Base-by-base conservation (phyloP, 2,113 vertebrate genomes). In the Colossoma macropomum region DNA sequence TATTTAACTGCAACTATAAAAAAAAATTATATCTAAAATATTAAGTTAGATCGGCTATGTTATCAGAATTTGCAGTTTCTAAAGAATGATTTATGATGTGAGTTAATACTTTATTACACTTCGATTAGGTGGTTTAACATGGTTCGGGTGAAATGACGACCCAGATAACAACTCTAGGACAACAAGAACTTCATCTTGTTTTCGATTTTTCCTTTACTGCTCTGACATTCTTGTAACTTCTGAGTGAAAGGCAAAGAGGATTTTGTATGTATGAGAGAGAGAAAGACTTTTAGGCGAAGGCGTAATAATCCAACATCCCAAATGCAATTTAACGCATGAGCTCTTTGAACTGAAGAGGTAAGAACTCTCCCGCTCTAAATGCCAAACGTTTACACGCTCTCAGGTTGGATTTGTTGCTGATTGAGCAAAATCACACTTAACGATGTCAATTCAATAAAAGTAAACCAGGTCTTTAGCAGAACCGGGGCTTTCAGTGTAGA, bases 271-370 rank as follows among this genome's bases (percentile, higher is more conserved):
- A 41, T 1, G 16, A 19, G 27, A 45, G 32, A 48, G 27, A 56
- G 34, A 52, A 30, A 34, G 28, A 41, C 48, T 13, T 32, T 66
- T 19, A 69, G 12, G 1, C 27, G n/a, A 27, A n/a, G n/a, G 50
- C 30, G 25, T 41, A 63, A 71, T 81, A 48, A 32, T 81, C 48
- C n/a, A 34, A 6, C 52, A 81, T 72, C 60, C 69, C 48, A 38
- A 38, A 65, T 65, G 4, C 41, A 76, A 80, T 81, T 71, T 72
- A 76, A 77, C n/a, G 71, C 78, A 71, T 2, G 15, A 63, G 65
- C 52, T 28, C 63, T 71, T 76, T 63, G 65, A 32, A 52, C 63
- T 23, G 28, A 23, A 21, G 21, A 28, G 76, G 11, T 32, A 48
- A 23, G 52, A 60, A 69, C 48, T 68, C 30, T 73, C 25, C 34